Percentiles rank a stretch among this genome's conserved stretches.
Evolutionary conservation across 1,140 invertebrate species (phyloP).

Genomic region (Vanessa atalanta): DNA sequence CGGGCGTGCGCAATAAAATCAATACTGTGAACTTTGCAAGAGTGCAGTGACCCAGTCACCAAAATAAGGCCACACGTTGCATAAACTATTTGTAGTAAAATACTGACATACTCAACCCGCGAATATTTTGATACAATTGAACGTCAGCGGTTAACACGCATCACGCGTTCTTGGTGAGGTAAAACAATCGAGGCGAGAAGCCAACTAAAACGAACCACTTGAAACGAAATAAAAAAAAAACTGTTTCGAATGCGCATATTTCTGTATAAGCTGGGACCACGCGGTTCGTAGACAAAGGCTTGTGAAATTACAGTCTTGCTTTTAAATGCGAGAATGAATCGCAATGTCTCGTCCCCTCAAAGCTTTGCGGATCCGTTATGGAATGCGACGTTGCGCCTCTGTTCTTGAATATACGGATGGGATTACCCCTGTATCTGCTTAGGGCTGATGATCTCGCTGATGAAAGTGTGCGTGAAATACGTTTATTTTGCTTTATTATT

Average conservation of each 20-base stretch:
- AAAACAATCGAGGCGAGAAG: conserved; percentile 24
- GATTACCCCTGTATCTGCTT: conserved; percentile 39
- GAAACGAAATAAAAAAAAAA: conserved; percentile 68
- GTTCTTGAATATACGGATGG: conserved; percentile 40
- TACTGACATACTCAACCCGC: conserved; percentile 1
- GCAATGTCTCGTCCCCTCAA: conserved; percentile 75
- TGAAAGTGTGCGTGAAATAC: conserved; percentile 19
- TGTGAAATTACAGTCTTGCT: conserved; percentile 77
- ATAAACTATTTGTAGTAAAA: conserved; percentile 58
- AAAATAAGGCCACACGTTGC: conserved; percentile 67
- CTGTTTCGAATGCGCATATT: conserved; percentile 77
- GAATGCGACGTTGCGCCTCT: conserved; percentile 40
- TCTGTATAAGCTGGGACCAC: conserved; percentile 61
- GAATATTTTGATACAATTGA: conserved; percentile 15
- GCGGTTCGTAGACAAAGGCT: conserved; percentile 68
- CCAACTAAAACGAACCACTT: conserved; percentile 68
- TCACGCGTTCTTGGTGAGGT: conserved; percentile 5
- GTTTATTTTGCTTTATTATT: conserved; percentile 18
- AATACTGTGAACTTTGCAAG: conserved; percentile 77
- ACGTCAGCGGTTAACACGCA: not conserved
- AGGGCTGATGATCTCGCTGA: conserved; percentile 28
- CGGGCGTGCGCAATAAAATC: conserved; percentile 79
- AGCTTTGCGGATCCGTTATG: conserved; percentile 63
- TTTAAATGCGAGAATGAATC: conserved; percentile 79
- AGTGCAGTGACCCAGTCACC: conserved; percentile 75